These are phyloP conservation scores for Suncus etruscus DNA, from an alignment of 2,113 vertebrate species.

Conservation along the genomic window DNA sequence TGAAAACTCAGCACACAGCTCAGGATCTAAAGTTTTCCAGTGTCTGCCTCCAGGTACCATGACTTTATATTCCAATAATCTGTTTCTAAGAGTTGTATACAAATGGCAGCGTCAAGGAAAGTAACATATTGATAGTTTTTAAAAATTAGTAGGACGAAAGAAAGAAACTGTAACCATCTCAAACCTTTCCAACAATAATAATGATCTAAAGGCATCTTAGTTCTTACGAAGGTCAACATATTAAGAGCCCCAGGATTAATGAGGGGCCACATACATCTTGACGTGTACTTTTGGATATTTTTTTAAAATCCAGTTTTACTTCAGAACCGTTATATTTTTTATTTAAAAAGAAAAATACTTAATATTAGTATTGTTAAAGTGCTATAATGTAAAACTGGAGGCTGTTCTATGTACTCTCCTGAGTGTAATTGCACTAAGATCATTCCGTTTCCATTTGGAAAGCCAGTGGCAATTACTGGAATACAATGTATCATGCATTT, in stretches of 20 bases:
- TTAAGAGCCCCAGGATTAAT: background rate
- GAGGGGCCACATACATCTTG: background rate
- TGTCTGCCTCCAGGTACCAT: background rate
- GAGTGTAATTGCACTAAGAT: slow-evolving; percentile 95
- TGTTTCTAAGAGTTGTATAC: background rate
- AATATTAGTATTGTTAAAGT: slow-evolving; percentile 88
- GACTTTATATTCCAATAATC: background rate
- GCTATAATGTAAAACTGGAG: slow-evolving; percentile 92
- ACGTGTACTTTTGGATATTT: slow-evolving; percentile 37
- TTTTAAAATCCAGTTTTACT: slow-evolving; percentile 76
- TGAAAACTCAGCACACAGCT: slow-evolving; percentile 71
- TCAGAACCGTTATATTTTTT: slow-evolving; percentile 81
- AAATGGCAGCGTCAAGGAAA: slow-evolving; percentile 10
- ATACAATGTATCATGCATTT: slow-evolving; percentile 97
- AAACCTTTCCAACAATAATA: slow-evolving; percentile 58
- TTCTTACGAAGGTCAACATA: slow-evolving; percentile 3
- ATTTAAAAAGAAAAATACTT: slow-evolving; percentile 74
- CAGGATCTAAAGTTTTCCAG: slow-evolving; percentile 72
- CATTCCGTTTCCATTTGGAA: slow-evolving; percentile 93
- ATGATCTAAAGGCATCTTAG: slow-evolving; percentile 46
- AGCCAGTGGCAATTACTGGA: slow-evolving; percentile 96
- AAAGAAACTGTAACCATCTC: slow-evolving; percentile 71
- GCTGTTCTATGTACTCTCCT: slow-evolving; percentile 93
- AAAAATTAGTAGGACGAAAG: slow-evolving; percentile 19
- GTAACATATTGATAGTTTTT: slow-evolving; percentile 48